Conservation (phyloP, 92 coral and sea anemone genomes). For the Zoanthus sansibaricus region DNA sequence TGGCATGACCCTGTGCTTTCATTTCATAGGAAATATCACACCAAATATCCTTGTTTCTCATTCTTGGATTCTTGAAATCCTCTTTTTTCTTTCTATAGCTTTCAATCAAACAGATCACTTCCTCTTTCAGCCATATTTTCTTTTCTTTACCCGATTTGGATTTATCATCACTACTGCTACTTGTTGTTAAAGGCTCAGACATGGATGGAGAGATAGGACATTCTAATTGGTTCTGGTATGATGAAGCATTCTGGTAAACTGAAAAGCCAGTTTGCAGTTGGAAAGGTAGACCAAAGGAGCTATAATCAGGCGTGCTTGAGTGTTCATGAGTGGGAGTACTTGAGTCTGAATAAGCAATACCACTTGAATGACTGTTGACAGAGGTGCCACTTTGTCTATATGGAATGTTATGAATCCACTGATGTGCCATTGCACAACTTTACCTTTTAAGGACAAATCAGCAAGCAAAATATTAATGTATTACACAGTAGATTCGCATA, state of each 20-base stretch:
- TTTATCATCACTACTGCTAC: constrained; percentile 40
- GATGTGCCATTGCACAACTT: constrained; percentile 16
- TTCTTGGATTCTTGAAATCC: constrained; percentile 41
- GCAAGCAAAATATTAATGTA: not conserved
- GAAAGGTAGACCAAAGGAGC: constrained; percentile 46
- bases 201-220: constrained; percentile 20
- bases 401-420: constrained; percentile 23
- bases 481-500: not conserved
- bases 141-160: constrained; percentile 35
- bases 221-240: constrained; percentile 26
- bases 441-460: constrained; percentile 22
- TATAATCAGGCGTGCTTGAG: constrained; percentile 36
- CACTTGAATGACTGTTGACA: constrained; percentile 21
- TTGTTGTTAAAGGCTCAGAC: constrained; percentile 16
- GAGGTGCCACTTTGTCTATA: constrained; percentile 27
- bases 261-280: constrained; percentile 35
- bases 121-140: constrained; percentile 49
- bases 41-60: constrained; percentile 52
- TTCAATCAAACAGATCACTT: constrained; percentile 41
- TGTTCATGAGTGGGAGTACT: constrained; percentile 33
- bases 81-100: constrained; percentile 36
- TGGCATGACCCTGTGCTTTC: constrained; percentile 30
- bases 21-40: constrained; percentile 44
- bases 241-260: constrained; percentile 27
- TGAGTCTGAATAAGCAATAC: constrained; percentile 30